A percentile compares a stretch with the other conserved stretches of the same genome.
Evolutionary conservation across 2,888 invertebrate genomes (phyloP).

Genomic region (Vandiemenella viatica): DNA sequence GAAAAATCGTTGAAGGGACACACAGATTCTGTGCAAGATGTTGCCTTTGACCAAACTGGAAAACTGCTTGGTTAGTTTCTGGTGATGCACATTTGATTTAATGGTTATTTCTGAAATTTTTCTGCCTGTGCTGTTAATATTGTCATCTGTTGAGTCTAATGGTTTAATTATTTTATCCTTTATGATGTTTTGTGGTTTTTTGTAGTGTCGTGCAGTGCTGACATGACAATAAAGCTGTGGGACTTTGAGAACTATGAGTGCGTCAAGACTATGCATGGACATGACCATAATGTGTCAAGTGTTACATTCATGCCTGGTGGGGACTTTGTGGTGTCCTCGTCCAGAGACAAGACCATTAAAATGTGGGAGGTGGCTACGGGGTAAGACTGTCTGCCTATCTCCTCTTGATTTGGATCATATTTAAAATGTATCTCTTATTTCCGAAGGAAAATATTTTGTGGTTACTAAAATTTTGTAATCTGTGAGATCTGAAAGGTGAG

Average conservation of each 20-base stretch:
- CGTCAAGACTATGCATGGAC: slow-evolving; percentile 95
- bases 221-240: slow-evolving; percentile 98
- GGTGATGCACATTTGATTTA: background rate
- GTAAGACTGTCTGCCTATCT: too few species aligned
- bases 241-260: slow-evolving; percentile 95
- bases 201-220: slow-evolving; percentile 93
- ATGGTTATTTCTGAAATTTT: background rate
- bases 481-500: too few species aligned
- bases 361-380: slow-evolving; percentile 97
- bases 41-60: slow-evolving; percentile 91
- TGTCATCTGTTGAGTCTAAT: too few species aligned
- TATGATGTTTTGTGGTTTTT: too few species aligned
- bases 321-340: slow-evolving; percentile 88
- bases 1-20: slow-evolving; percentile 98
- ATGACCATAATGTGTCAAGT: slow-evolving; percentile 98
- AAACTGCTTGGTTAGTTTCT: slow-evolving; percentile 66
- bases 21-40: slow-evolving; percentile 97
- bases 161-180: too few species aligned
- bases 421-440: too few species aligned
- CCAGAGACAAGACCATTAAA: slow-evolving; percentile 96
- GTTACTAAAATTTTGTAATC: too few species aligned
- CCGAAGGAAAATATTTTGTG: too few species aligned
- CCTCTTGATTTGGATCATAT: too few species aligned
- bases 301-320: slow-evolving; percentile 93
- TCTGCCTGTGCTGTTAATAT: too few species aligned